These are phyloP conservation scores for Acyrthosiphon pisum DNA, from an alignment of 1,140 invertebrate species.

Conservation along the genomic window DNA sequence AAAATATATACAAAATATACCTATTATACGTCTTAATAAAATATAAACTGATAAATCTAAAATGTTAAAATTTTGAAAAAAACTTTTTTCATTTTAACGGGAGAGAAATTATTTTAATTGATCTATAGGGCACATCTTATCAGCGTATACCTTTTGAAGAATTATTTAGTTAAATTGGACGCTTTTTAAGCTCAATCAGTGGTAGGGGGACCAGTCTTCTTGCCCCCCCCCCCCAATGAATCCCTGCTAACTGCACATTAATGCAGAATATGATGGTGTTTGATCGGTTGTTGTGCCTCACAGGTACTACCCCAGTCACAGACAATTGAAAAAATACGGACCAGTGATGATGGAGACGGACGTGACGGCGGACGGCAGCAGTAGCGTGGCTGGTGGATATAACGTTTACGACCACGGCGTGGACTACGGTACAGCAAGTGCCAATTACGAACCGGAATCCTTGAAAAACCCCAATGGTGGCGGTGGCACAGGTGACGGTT, in stretches of 20 bases:
- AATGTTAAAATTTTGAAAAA: not conserved
- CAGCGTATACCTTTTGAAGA: not conserved
- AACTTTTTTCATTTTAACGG: not conserved
- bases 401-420: not conserved
- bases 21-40: not conserved
- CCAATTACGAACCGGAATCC: not conserved
- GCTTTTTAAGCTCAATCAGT: not conserved
- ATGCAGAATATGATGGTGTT: no score
- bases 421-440: not conserved
- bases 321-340: slow-evolving; percentile 6
- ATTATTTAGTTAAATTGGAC: not conserved
- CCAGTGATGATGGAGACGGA: not conserved
- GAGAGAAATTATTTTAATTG: not conserved
- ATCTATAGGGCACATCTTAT: not conserved
- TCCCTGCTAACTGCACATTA: no score
- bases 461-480: not conserved
- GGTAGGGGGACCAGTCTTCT: no score
- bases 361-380: not conserved
- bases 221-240: not conserved
- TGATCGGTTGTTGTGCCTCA: not conserved
- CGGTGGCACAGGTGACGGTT: not conserved
- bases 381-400: not conserved
- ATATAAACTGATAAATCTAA: not conserved
- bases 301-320: not conserved
- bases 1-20: not conserved